Conservation (phyloP, 2,888 invertebrate genomes). For the Chrysotoxum bicinctum region DNA sequence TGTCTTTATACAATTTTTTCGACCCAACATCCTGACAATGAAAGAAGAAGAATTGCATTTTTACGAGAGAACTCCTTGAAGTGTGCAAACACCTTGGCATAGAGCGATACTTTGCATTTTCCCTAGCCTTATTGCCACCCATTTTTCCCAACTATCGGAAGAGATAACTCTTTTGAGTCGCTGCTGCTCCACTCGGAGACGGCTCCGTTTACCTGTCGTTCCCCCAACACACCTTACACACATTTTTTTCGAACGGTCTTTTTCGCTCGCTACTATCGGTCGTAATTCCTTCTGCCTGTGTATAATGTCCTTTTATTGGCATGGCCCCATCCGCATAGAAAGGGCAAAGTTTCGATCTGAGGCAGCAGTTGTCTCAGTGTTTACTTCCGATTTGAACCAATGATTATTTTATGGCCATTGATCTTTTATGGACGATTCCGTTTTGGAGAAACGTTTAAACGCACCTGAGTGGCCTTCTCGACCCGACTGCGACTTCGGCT, state of each 20-base stretch:
- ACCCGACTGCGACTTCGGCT: constrained; percentile 19
- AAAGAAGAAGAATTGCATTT: constrained; percentile 72
- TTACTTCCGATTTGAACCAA: constrained; percentile 73
- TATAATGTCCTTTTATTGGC: constrained; percentile 72
- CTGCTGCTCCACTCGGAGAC: constrained; percentile 26
- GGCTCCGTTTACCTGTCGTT: constrained; percentile 50
- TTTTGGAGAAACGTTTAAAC: constrained; percentile 70
- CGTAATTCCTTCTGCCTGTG: constrained; percentile 66
- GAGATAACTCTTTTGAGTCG: constrained; percentile 66
- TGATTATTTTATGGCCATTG: constrained; percentile 74
- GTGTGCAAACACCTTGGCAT: constrained; percentile 69
- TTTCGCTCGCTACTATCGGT: constrained; percentile 5
- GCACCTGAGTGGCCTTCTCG: constrained; percentile 69
- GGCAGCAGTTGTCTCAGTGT: constrained; percentile 71
- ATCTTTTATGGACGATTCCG: constrained; percentile 74
- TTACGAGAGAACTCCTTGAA: constrained; percentile 69
- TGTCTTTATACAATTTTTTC: constrained; percentile 45
- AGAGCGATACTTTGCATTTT: constrained; percentile 67
- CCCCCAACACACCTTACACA: not conserved
- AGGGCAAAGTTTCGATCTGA: constrained; percentile 68
- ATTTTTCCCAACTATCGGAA: constrained; percentile 48
- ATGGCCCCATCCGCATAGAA: constrained; percentile 56
- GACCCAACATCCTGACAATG: constrained; percentile 68
- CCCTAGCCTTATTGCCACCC: constrained; percentile 63
- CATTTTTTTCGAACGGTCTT: not conserved